Percentiles rank a stretch among this genome's conserved stretches.
These are phyloP conservation scores for Conistra vaccinii DNA, from an alignment of 2,888 invertebrate species.

Conservation along the genomic window DNA sequence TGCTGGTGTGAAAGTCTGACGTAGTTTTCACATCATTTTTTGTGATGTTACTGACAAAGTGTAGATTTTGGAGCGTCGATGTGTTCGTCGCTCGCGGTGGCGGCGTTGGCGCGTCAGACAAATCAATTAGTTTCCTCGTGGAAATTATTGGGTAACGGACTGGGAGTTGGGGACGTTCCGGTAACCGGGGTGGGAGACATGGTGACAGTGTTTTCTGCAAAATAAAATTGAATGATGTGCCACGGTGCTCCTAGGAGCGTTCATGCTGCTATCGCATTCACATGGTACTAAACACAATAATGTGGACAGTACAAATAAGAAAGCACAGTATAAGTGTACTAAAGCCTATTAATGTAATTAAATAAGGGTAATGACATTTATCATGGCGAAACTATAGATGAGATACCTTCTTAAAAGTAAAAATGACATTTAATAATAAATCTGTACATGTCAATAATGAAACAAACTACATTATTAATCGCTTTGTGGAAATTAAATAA, in stretches of 20 bases:
- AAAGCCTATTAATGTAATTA: slow-evolving; percentile 52
- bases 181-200: slow-evolving; percentile 86
- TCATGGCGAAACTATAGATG: slow-evolving; percentile 39
- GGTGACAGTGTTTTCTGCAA: slow-evolving; percentile 89
- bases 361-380: slow-evolving; percentile 54
- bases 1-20: slow-evolving; percentile 86
- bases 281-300: slow-evolving; percentile 70
- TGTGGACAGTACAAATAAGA: slow-evolving; percentile 65
- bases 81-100: slow-evolving; percentile 81
- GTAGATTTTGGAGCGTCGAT: slow-evolving; percentile 74
- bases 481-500: slow-evolving; percentile 17
- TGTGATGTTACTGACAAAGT: slow-evolving; percentile 86
- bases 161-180: slow-evolving; percentile 86
- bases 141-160: slow-evolving; percentile 87
- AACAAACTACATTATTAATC: slow-evolving; percentile 25
- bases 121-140: slow-evolving; percentile 85
- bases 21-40: slow-evolving; percentile 79
- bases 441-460: slow-evolving; percentile 20
- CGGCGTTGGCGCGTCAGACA: slow-evolving; percentile 85
- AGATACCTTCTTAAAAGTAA: slow-evolving; percentile 57
- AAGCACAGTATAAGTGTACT: slow-evolving; percentile 66
- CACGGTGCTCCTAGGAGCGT: slow-evolving; percentile 84
- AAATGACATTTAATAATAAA: not conserved
- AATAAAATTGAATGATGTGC: slow-evolving; percentile 88
- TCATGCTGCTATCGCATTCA: slow-evolving; percentile 79